phyloP scores from a whole-genome alignment of 2,888 invertebrate species.

The Synergus umbraculus region DNA sequence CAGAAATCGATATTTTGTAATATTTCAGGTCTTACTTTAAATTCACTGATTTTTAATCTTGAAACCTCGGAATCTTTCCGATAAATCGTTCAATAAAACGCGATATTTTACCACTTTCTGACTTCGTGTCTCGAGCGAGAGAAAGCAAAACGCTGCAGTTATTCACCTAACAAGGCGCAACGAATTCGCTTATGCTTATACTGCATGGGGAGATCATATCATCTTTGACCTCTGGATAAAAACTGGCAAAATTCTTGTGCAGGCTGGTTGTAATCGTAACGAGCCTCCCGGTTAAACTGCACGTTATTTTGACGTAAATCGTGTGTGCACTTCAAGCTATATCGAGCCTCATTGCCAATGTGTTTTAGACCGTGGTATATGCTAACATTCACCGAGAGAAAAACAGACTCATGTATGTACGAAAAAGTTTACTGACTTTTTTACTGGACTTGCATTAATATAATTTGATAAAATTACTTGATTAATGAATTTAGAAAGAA shows the following conservation, averaged over 20 bases:
- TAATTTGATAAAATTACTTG: neutral
- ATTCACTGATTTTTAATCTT: neutral
- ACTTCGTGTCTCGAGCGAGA: neutral
- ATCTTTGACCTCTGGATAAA: neutral
- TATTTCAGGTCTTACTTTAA: neutral
- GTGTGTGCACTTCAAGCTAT: slow-evolving; percentile 2
- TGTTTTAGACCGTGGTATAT: neutral
- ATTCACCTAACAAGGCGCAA: slow-evolving; percentile 3
- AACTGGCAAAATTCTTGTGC: neutral
- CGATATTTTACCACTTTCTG: neutral
- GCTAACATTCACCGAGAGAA: neutral
- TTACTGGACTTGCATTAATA: neutral
- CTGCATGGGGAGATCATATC: slow-evolving; percentile 12
- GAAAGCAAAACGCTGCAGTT: slow-evolving; percentile 7
- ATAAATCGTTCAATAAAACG: neutral
- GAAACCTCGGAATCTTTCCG: neutral
- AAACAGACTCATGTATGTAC: neutral
- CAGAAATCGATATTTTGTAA: too few relatives aligned
- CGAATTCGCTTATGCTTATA: slow-evolving; percentile 5
- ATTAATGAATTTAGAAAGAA: neutral
- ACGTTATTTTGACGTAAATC: slow-evolving; percentile 2
- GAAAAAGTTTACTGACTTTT: neutral
- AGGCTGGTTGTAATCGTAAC: slow-evolving; percentile 5
- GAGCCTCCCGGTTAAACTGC: slow-evolving; percentile 6
- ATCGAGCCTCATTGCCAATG: slow-evolving; percentile 3